Conservation (phyloP, 2,797 vertebrate genomes). For the Pangasius mekongensis region DNA sequence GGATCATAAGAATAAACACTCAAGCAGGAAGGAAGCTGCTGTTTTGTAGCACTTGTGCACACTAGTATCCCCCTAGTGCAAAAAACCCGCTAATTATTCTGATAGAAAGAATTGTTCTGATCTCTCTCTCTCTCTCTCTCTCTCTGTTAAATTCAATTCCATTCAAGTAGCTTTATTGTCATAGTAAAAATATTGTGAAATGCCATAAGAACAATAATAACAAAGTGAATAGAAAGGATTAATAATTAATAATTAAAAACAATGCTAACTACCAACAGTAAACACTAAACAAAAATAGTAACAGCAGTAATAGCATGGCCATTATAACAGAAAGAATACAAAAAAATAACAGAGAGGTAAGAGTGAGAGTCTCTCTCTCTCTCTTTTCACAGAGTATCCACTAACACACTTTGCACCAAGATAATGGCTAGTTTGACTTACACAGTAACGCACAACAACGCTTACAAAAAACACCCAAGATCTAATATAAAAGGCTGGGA, state of each 20-base stretch:
- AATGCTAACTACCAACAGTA: no score
- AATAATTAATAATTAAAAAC: neutral
- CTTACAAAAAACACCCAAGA: slow-evolving; percentile 9
- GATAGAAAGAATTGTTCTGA: slow-evolving; percentile 46
- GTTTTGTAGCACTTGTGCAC: slow-evolving; percentile 39
- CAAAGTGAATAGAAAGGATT: no score
- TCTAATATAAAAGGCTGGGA: neutral
- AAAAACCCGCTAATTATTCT: slow-evolving; percentile 48
- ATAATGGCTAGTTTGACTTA: slow-evolving; percentile 46
- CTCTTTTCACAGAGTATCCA: neutral
- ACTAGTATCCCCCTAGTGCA: slow-evolving; percentile 46
- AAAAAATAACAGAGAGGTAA: neutral
- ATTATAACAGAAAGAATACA: no score
- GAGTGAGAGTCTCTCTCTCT: neutral
- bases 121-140: slow-evolving; percentile 1
- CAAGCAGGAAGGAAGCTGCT: slow-evolving; percentile 24
- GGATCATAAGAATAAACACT: slow-evolving; percentile 2
- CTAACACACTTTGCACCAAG: slow-evolving; percentile 14
- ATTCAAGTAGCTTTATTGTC: no score
- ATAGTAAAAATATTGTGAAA: no score
- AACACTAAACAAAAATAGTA: no score
- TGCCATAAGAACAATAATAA: no score
- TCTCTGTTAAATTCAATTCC: neutral
- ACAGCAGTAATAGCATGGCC: no score
- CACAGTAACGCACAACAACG: slow-evolving; percentile 3